Evolutionary conservation across 1,140 invertebrate species (phyloP), one percentile per base, ranked within the genome.

Genomic region (Tetragnatha versicolor): DNA sequence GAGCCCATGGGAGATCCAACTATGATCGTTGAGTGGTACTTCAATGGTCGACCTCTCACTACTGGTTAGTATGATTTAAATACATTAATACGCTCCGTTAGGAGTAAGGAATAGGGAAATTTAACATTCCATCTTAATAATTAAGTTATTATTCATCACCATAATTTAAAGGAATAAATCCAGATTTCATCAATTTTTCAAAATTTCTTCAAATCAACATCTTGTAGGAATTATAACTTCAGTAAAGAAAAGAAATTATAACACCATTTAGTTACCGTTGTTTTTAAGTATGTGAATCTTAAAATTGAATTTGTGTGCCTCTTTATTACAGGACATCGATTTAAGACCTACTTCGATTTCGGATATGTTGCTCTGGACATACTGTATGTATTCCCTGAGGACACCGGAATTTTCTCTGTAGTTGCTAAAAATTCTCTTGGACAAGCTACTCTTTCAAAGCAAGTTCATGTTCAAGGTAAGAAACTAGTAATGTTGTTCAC

Each of bases 261-360:
- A n/a, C n/a, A n/a, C n/a, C n/a, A n/a, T n/a, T n/a, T n/a, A n/a
- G n/a, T n/a, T n/a, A n/a, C n/a, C n/a, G n/a, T n/a, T n/a, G n/a
- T n/a, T n/a, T n/a, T n/a, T n/a, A n/a, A n/a, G n/a, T n/a, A n/a
- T n/a, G n/a, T n/a, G n/a, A n/a, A n/a, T n/a, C n/a, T n/a, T n/a
- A n/a, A n/a, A n/a, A n/a, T n/a, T n/a, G n/a, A n/a, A n/a, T n/a
- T n/a, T n/a, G n/a, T n/a, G n/a, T n/a, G n/a, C n/a, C n/a, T n/a
- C 47, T 60, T 60, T 10, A 49, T 60, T 77, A 47, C 96, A 89
- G 83, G 94, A 79, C 93, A 95, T 84, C 90, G 96, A 81, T 97
- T 97, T 88, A 90, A 94, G 82, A 95, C 94, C 76, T 96, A 97
- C 83, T 94, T 97, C 84, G 96, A 98, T 84, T 98, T 98, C 85